Evolutionary conservation across 2,113 vertebrate genomes (phyloP), one percentile per base, ranked within the genome.

Genomic region (Anolis carolinensis): DNA sequence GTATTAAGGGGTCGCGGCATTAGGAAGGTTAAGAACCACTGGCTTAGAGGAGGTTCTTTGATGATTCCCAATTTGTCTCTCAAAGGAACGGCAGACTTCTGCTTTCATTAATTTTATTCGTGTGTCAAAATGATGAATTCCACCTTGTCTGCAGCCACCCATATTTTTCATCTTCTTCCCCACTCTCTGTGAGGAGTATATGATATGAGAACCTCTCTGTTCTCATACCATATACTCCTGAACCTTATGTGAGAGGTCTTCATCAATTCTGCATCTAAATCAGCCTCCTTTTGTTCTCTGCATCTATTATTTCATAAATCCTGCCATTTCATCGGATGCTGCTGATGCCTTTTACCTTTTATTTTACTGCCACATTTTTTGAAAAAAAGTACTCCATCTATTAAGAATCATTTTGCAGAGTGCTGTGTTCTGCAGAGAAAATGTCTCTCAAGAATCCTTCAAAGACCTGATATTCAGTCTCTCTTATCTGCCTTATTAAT

Each of bases 401-500:
- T 48, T 70, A 50, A 34, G 83, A 87, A 63, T 76, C 85, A 85
- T 78, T 90, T 87, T 82, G 72, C 48, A 83, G 80, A 81, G 48
- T 27, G 11, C 65, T 87, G 34, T 63, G n/a, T 72, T 74, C n/a
- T 67, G 25, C 34, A 25, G 36, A n/a, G 16, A 50, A n/a, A 59
- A 39, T 55, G 18, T 2, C n/a, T 25, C 32, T n/a, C 70, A 87
- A 75, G 48, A 68, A 44, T 5, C 88, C 73, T 86, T 48, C 87
- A n/a, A 79, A 72, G 65, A 50, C 83, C 84, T 89, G 79, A 77
- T 92, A 72, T 74, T 89, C 89, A 89, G 44, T 94, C 88, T 90
- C 86, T 91, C 85, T 90, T 92, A 44, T 89, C 84, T 93, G 59
- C 44, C 84, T 89, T 74, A 84, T 91, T 93, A 95, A 92, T 93